Percentiles rank a stretch among this genome's conserved stretches.
Evolutionary conservation across 2,113 vertebrate species (phyloP).

Genomic region (Dolichallabes microphthalmus): DNA sequence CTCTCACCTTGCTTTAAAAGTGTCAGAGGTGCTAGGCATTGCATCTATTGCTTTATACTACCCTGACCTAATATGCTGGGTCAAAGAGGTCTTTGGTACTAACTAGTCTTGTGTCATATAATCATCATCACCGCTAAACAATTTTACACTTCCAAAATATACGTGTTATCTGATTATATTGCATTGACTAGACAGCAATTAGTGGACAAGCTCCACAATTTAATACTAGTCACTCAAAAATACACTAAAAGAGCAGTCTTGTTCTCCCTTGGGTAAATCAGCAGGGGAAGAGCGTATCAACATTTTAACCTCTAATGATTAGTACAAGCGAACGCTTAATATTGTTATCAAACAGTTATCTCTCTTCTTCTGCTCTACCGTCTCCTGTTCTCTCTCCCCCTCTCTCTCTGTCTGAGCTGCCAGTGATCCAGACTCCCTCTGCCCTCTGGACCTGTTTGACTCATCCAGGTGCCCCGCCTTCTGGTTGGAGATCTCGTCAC

Average conservation of each 20-base stretch:
- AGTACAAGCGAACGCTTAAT: neutral
- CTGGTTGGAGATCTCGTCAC: no score
- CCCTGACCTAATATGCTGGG: neutral
- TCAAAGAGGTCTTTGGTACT: neutral
- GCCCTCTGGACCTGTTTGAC: no score
- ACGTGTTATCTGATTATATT: neutral
- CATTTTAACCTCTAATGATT: neutral
- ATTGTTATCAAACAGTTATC: neutral
- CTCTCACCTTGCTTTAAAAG: neutral
- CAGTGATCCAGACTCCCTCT: no score
- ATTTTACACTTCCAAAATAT: neutral
- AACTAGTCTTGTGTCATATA: neutral
- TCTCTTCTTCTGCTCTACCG: no score
- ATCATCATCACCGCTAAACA: neutral
- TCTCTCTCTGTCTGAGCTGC: no score
- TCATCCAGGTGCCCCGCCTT: no score
- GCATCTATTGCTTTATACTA: neutral
- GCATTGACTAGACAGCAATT: neutral
- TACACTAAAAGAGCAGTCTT: neutral
- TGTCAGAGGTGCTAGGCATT: neutral
- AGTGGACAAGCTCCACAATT: neutral
- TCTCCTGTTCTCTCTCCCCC: no score
- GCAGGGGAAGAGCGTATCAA: neutral
- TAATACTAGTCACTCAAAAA: neutral
- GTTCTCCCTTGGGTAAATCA: neutral